Conservation (phyloP, 2,888 invertebrate species). For the Coecobrya sp. region DNA sequence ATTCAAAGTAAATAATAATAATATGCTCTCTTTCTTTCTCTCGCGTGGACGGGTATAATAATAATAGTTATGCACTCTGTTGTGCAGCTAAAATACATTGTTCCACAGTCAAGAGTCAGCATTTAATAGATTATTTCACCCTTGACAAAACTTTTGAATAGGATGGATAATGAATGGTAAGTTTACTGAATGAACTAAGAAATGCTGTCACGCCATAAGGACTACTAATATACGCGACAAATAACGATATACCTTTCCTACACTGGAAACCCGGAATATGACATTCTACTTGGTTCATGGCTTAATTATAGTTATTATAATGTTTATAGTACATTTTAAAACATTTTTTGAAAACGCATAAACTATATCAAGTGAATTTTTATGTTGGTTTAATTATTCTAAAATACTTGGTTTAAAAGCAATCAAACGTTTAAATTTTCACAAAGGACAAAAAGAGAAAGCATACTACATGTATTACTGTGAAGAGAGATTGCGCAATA, state of each 20-base stretch:
- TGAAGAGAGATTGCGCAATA: too few species aligned
- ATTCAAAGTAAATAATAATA: constrained; percentile 65
- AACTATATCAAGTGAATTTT: neutral
- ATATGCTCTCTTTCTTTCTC: constrained; percentile 14
- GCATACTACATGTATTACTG: too few species aligned
- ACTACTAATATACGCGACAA: neutral
- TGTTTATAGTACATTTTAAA: neutral
- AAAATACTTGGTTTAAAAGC: neutral
- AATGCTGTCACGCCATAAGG: neutral
- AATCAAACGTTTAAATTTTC: too few species aligned
- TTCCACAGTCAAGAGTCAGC: constrained; percentile 45
- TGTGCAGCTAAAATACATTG: constrained; percentile 45
- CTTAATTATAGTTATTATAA: too few species aligned
- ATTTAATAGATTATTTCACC: constrained; percentile 68
- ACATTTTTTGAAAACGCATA: neutral
- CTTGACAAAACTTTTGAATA: constrained; percentile 54
- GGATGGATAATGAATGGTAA: constrained; percentile 22
- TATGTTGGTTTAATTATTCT: neutral
- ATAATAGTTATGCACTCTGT: constrained; percentile 46
- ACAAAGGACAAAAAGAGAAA: too few species aligned
- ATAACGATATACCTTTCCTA: too few species aligned
- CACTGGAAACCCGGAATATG: too few species aligned
- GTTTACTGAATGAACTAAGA: neutral
- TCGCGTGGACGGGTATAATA: constrained; percentile 5
- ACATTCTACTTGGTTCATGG: too few species aligned